Evolutionary conservation across 2,797 vertebrate genomes (phyloP), one percentile per base, ranked within the genome.

Genomic region (Pseudotriccus pelzelni): DNA sequence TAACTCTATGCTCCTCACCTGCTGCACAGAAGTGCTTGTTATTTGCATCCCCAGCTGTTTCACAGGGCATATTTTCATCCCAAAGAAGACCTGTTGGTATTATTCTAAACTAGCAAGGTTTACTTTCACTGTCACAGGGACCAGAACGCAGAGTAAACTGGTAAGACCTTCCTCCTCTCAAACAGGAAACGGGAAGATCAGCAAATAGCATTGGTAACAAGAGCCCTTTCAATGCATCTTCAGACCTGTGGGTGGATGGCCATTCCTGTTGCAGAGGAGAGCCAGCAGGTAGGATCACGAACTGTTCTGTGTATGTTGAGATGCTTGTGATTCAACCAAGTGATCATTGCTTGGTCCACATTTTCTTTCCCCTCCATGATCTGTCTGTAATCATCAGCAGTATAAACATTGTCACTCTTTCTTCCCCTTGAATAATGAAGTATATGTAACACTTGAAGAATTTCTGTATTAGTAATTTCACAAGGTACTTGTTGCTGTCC

Each of bases 11-110:
- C 24, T 60, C 41, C 49, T 47, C 46, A 49, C 10, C 43, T 74
- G 28, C 30, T 75, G 20, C 50, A 46, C 36, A 73, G n/a, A 70
- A 93, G 41, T 68, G 44, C 41, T 64, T 56, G 53, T 34, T 64
- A 96, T 96, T 97, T 97, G 93, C 90, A 96, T 96, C 59, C 59
- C 74, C 18, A 28, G 58, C 68, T 53, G n/a, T 73, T 90, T 87
- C 46, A 76, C 13, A 25, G 53, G 27, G 21, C 86, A 87, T 44
- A 91, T 89, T 93, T 94, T 82, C 85, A 90, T 78, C 22, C 37
- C 56, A 78, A 50, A 43, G 70, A 70, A 56, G n/a, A 91, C 27
- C 43, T 39, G 14, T 32, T 3, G 3, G 44, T 83, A 21, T 37
- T 67, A 50, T 41, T 82, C 62, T 17, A 36, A 66, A 56, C n/a